Evolutionary conservation across 2,113 vertebrate genomes (phyloP).

Genomic region (Pseudonaja textilis): DNA sequence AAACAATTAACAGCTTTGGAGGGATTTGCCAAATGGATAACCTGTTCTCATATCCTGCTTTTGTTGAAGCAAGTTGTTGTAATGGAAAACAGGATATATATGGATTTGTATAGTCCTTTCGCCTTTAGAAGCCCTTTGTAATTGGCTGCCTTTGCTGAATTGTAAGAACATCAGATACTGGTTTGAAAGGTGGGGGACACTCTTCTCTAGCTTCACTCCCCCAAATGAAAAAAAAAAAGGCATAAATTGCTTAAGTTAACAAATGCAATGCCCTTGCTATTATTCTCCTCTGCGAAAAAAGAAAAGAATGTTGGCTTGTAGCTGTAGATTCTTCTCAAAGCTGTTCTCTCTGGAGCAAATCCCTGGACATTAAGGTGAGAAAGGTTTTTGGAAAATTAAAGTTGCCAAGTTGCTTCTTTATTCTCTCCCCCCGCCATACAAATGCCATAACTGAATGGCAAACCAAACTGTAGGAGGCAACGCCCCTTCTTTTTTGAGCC

Average conservation of each 20-base stretch:
- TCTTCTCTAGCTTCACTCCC: neutral
- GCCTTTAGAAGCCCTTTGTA: slow-evolving; percentile 28
- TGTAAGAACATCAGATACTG: neutral
- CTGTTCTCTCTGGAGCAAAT: neutral
- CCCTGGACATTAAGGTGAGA: neutral
- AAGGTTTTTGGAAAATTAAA: neutral
- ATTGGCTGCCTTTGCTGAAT: slow-evolving; percentile 38
- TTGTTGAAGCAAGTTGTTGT: slow-evolving; percentile 35
- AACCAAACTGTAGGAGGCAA: neutral
- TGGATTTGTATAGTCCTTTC: slow-evolving; percentile 32
- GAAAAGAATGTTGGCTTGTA: neutral
- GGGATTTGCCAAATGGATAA: slow-evolving; percentile 39
- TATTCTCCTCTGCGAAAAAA: neutral
- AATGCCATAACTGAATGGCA: neutral
- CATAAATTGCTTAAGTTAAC: neutral
- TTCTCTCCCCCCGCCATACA: neutral
- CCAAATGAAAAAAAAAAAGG: neutral
- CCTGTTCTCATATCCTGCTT: slow-evolving; percentile 57
- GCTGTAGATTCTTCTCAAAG: neutral
- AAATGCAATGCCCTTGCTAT: neutral
- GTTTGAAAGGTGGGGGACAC: neutral
- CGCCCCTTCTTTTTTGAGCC: neutral
- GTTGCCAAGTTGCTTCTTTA: neutral
- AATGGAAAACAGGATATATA: slow-evolving; percentile 63
- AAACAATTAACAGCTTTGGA: slow-evolving; percentile 40